phyloP scores from a whole-genome alignment of 1,140 invertebrate species.

The Panagrolaimus sp. region DNA sequence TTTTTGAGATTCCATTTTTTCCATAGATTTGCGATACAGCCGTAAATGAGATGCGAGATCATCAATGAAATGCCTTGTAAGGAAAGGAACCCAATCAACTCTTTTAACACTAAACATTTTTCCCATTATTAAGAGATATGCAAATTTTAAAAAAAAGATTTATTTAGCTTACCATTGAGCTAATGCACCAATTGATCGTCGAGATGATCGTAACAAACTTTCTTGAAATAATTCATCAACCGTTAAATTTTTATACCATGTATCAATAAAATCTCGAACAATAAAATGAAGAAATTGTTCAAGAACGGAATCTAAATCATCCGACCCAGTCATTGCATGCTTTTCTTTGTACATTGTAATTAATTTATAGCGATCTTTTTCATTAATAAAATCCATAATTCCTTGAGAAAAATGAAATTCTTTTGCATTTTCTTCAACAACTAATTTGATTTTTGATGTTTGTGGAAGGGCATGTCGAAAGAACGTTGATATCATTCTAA shows the following conservation, averaged over 20 bases:
- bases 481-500: not conserved
- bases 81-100: conserved; percentile 79
- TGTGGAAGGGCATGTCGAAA: not conserved
- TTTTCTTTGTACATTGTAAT: conserved; percentile 14
- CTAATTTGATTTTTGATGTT: not conserved
- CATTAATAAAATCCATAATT: conserved; percentile 6
- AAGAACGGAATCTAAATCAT: not conserved
- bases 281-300: conserved; percentile 69
- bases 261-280: conserved; percentile 73
- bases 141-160: conserved; percentile 15
- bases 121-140: not conserved
- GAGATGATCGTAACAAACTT: conserved; percentile 63
- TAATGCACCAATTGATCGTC: conserved; percentile 64
- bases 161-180: conserved; percentile 62
- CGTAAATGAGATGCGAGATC: conserved; percentile 81
- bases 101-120: conserved; percentile 70
- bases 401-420: conserved; percentile 3
- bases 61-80: conserved; percentile 79
- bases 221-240: conserved; percentile 65
- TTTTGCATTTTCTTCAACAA: not conserved
- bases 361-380: not conserved
- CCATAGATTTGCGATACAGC: conserved; percentile 72
- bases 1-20: conserved; percentile 65
- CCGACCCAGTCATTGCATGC: conserved; percentile 3
- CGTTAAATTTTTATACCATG: conserved; percentile 69